phyloP scores from a whole-genome alignment of 2,797 vertebrate genomes.

The Dromococcyx pavoninus region DNA sequence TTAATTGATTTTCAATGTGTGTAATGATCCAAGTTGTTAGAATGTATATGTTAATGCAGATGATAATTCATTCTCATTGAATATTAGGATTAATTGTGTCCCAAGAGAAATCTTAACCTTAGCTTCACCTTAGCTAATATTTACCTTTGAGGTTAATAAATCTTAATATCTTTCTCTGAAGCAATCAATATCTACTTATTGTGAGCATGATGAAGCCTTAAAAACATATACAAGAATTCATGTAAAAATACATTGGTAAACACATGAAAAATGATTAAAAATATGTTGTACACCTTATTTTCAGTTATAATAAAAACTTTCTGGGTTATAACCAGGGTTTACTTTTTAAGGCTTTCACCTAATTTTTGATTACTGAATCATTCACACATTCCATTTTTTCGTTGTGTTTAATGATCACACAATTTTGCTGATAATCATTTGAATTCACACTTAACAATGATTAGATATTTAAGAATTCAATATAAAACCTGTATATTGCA shows the following conservation, averaged over 20 bases:
- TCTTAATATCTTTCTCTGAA: neutral
- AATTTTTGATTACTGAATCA: neutral
- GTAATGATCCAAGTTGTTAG: neutral
- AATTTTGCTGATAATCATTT: neutral
- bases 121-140: neutral
- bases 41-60: neutral
- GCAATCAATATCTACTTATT: neutral
- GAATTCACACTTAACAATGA: neutral
- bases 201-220: neutral
- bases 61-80: neutral
- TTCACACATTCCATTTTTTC: neutral
- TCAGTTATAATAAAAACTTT: neutral
- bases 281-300: accelerated
- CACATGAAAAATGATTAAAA: neutral
- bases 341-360: neutral
- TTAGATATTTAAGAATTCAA: neutral
- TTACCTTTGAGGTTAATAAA: neutral
- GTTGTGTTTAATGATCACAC: neutral
- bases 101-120: neutral
- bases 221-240: neutral
- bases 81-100: neutral
- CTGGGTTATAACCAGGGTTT: neutral
- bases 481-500: neutral
- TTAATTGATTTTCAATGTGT: neutral
- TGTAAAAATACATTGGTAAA: neutral